Percentiles rank a stretch among this genome's conserved stretches.
Evolutionary conservation across 2,888 invertebrate species (phyloP).

Genomic region (Temnothorax rugatulus): DNA sequence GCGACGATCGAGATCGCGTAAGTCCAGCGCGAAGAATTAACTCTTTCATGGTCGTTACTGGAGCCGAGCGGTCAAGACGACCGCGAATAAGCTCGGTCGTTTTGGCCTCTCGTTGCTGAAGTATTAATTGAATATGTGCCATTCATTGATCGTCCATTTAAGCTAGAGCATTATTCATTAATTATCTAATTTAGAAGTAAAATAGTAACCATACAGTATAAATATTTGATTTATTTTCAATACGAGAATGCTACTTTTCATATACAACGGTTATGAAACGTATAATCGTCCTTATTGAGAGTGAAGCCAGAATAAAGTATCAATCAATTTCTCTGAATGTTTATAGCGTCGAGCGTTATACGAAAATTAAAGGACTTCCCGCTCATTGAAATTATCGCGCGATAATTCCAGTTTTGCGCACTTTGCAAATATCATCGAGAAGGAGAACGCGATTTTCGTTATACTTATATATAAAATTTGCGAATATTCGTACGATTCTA

Average conservation of each 20-base stretch:
- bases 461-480: neutral
- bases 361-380: slow-evolving; percentile 1
- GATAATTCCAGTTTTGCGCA: neutral
- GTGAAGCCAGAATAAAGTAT: neutral
- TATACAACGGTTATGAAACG: too few species aligned
- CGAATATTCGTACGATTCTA: slow-evolving; percentile 18
- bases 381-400: neutral
- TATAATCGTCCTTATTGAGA: neutral
- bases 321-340: neutral
- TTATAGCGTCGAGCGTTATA: neutral
- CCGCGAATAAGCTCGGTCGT: slow-evolving; percentile 10
- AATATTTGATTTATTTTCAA: neutral
- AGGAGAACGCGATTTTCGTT: neutral
- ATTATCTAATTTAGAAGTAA: neutral
- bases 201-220: neutral
- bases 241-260: neutral
- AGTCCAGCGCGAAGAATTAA: slow-evolving; percentile 72
- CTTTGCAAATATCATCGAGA: neutral
- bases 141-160: neutral
- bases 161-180: neutral
- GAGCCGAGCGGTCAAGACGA: slow-evolving; percentile 51
- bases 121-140: slow-evolving; percentile 68
- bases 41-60: slow-evolving; percentile 75
- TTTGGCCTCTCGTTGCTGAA: slow-evolving; percentile 51
- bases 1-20: slow-evolving; percentile 72